Conservation (phyloP, 1,140 invertebrate genomes). For the Drosophila obscura region DNA sequence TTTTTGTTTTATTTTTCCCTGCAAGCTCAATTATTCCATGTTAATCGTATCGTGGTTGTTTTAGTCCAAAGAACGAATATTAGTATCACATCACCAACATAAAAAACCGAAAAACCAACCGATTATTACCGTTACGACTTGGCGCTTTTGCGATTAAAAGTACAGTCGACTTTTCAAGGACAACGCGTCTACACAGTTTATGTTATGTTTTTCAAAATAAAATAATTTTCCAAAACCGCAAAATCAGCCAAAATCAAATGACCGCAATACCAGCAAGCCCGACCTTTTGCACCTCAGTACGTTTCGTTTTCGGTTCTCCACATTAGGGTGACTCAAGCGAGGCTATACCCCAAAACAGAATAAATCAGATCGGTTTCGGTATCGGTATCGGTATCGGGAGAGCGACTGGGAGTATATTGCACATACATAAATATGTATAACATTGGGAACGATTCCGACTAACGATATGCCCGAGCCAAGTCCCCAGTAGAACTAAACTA, state of each 20-base stretch:
- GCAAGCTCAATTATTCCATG: conserved; percentile 1
- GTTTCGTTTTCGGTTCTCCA: conserved; percentile 34
- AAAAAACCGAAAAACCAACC: too few species aligned
- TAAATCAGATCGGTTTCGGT: conserved; percentile 17
- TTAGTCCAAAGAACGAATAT: too few species aligned
- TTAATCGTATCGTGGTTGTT: background rate
- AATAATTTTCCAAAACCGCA: background rate
- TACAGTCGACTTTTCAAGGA: too few species aligned
- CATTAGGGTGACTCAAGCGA: conserved; percentile 26
- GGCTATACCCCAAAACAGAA: background rate
- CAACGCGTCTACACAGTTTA: too few species aligned
- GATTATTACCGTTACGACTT: too few species aligned
- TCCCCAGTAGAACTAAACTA: conserved; percentile 33
- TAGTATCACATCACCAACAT: too few species aligned
- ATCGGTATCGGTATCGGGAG: background rate
- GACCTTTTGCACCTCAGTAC: conserved; percentile 36
- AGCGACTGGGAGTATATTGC: conserved; percentile 15
- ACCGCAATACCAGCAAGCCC: conserved; percentile 10
- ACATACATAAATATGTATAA: conserved; percentile 4
- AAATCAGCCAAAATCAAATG: conserved; percentile 15
- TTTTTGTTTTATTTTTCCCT: conserved; percentile 31
- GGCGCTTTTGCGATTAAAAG: too few species aligned
- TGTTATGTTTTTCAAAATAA: background rate
- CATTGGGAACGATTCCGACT: conserved; percentile 15
- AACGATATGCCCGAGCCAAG: conserved; percentile 11